Conservation (phyloP, 2,797 vertebrate species). For the Sebastes kiyomatsui region DNA sequence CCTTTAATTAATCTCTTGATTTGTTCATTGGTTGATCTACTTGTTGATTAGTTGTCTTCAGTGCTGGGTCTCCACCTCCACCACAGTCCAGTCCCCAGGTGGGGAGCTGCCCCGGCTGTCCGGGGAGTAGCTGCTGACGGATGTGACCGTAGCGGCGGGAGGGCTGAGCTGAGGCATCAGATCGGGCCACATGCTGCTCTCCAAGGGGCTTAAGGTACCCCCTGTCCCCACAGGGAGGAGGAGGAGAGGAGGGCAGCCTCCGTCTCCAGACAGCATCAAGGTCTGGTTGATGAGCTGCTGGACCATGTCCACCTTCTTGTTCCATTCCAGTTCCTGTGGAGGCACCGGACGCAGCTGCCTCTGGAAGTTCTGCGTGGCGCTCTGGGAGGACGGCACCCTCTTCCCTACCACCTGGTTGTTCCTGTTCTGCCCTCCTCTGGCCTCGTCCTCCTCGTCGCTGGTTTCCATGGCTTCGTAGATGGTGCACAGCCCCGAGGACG, state of each 20-base stretch:
- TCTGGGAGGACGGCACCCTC: conserved; percentile 4
- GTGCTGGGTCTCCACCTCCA: conserved; percentile 92
- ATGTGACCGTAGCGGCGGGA: conserved; percentile 87
- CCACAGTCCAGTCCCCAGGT: conserved; percentile 90
- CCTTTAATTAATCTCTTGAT: background rate
- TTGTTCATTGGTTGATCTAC: background rate
- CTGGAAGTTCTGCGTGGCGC: conserved; percentile 13
- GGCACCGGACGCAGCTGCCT: conserved; percentile 55
- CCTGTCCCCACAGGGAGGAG: conserved; percentile 77
- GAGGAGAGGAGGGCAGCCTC: conserved; percentile 76
- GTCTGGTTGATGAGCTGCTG: conserved; percentile 91
- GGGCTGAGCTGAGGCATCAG: conserved; percentile 85
- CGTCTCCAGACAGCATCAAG: conserved; percentile 82
- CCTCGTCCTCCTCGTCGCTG: conserved; percentile 81
- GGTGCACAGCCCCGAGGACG: conserved; percentile 88
- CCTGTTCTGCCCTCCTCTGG: conserved; percentile 31
- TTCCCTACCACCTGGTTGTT: conserved; percentile 24
- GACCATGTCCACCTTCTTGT: conserved; percentile 84
- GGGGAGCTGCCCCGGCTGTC: conserved; percentile 83
- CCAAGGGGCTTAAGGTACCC: conserved; percentile 83
- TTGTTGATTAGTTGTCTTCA: conserved; percentile 58
- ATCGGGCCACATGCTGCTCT: conserved; percentile 89
- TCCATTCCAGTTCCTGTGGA: conserved; percentile 75
- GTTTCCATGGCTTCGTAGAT: conserved; percentile 92
- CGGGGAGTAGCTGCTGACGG: conserved; percentile 90